Conservation (phyloP, 2,113 vertebrate genomes). For the Lepisosteus oculatus region DNA sequence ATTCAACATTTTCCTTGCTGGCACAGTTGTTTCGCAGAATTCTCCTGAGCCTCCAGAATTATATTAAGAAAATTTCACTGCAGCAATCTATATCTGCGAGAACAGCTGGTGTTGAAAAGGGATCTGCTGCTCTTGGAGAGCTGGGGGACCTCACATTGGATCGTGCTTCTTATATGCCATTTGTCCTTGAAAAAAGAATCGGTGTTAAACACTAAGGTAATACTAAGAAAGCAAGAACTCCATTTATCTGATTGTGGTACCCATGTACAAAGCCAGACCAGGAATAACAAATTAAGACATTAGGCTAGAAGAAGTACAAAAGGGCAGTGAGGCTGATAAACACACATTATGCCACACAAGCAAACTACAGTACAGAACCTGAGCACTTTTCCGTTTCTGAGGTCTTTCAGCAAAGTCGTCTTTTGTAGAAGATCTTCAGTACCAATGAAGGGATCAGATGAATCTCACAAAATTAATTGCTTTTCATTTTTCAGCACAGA, state of each 20-base stretch:
- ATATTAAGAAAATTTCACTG: constrained; percentile 97
- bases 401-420: too few relatives aligned
- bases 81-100: constrained; percentile 90
- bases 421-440: too few relatives aligned
- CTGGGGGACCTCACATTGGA: constrained; percentile 85
- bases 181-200: constrained; percentile 84
- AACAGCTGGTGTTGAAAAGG: constrained; percentile 97
- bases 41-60: constrained; percentile 97
- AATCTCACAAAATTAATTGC: too few relatives aligned
- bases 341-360: neutral
- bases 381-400: too few relatives aligned
- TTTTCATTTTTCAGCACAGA: too few relatives aligned
- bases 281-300: constrained; percentile 30
- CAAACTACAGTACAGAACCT: neutral
- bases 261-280: constrained; percentile 25
- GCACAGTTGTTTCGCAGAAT: constrained; percentile 94
- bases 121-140: constrained; percentile 83
- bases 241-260: constrained; percentile 50
- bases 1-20: constrained; percentile 95
- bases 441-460: too few relatives aligned
- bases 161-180: constrained; percentile 76
- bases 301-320: constrained; percentile 34
- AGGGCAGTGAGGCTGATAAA: constrained; percentile 9
- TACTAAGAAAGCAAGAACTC: constrained; percentile 50
- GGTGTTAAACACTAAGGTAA: constrained; percentile 51